Evolutionary conservation across 2,113 vertebrate species (phyloP).

Genomic region (Ceyx cyanopectus): DNA sequence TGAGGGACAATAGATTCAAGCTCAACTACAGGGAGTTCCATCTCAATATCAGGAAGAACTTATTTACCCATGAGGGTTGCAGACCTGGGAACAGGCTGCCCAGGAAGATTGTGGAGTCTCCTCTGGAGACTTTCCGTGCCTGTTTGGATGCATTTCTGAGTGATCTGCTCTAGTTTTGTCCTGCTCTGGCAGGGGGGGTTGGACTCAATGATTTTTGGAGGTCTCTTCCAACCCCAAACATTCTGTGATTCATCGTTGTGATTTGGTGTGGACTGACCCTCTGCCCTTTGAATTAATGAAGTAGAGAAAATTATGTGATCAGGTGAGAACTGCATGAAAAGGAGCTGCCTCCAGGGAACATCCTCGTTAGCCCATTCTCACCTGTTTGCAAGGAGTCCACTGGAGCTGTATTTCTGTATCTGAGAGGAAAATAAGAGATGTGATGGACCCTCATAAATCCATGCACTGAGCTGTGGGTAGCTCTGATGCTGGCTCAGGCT

Average conservation of each 20-base stretch:
- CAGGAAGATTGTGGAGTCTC: too few species aligned
- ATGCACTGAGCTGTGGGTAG: neutral
- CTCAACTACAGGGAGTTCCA: too few species aligned
- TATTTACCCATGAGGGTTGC: too few species aligned
- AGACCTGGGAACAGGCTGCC: too few species aligned
- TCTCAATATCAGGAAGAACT: too few species aligned
- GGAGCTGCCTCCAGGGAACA: rapidly evolving
- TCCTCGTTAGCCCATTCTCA: neutral
- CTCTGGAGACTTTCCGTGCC: too few species aligned
- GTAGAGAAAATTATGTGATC: neutral
- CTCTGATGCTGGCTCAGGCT: neutral
- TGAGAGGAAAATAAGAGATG: neutral
- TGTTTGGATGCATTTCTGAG: too few species aligned
- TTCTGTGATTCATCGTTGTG: rapidly evolving
- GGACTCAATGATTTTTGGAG: too few species aligned
- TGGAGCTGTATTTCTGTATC: neutral
- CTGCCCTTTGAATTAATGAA: rapidly evolving
- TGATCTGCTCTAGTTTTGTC: too few species aligned
- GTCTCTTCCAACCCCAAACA: too few species aligned
- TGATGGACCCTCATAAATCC: neutral
- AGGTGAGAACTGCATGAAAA: neutral
- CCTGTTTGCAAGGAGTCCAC: rapidly evolving
- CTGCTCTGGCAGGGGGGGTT: too few species aligned
- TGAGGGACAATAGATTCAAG: too few species aligned
- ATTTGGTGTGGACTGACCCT: neutral